These are phyloP conservation scores for Aythya baeri DNA, from an alignment of 2,113 vertebrate species.

Conservation along the genomic window DNA sequence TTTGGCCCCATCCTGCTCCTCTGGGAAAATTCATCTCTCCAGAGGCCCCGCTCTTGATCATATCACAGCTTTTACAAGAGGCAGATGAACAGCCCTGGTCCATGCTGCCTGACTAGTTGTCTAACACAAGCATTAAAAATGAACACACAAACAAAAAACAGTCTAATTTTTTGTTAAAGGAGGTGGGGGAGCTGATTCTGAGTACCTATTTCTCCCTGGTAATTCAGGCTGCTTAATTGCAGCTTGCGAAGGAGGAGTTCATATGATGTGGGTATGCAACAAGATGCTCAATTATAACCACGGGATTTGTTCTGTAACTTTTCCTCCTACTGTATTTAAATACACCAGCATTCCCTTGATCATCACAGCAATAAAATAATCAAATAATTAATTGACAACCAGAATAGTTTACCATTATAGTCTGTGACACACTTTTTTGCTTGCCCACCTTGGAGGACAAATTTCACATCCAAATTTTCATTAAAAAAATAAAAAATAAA, in stretches of 20 bases:
- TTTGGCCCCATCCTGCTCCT: neutral
- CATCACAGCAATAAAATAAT: neutral
- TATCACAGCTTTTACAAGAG: neutral
- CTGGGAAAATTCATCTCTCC: neutral
- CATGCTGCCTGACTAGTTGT: neutral
- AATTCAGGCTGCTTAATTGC: neutral
- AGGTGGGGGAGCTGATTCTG: neutral
- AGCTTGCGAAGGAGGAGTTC: neutral
- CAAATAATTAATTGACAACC: neutral
- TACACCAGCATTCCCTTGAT: neutral
- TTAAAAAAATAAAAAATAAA: neutral
- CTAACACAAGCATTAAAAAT: neutral
- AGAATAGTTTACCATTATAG: neutral
- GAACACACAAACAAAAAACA: neutral
- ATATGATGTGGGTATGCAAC: neutral
- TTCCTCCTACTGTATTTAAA: neutral
- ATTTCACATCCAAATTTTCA: neutral
- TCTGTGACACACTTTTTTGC: neutral
- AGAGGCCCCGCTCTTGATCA: neutral
- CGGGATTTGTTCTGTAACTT: neutral
- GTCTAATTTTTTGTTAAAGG: neutral
- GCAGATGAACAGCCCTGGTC: neutral
- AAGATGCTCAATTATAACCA: neutral
- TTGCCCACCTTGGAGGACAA: neutral
- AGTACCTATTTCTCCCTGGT: neutral